Base-by-base conservation (phyloP, 2,113 vertebrate species). In the Axis porcinus region DNA sequence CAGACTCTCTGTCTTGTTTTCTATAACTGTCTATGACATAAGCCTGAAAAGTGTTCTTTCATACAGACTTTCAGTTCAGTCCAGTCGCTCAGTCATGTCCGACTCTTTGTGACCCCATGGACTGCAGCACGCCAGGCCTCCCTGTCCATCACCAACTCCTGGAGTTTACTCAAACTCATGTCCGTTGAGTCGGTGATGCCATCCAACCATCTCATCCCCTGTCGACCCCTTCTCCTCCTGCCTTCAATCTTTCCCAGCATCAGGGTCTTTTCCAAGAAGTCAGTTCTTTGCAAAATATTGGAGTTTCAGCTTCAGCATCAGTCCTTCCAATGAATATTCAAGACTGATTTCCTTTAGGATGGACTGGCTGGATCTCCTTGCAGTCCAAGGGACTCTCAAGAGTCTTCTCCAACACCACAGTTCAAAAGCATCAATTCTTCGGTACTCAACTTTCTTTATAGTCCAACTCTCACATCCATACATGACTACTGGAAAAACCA, bases 71-170 rank as follows among this genome's bases (percentile, higher is more conserved):
- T 14, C n/a, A 70, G 19, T 70, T 70, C 64, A 36, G 9, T 36
- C 36, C 17, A 36, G 67, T 36, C 0, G 0, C 19, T 70, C 10
- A 40, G n/a, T 70, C 4, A 0, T 36, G 67, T 70, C 67, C 0
- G 0, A 23, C n/a, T 36, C n/a, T 70, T 70, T 70, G n/a, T 0
- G 0, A 70, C 67, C 5, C 67, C 67, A 36, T 0, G 0, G 9
- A 23, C 19, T 36, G 67, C n/a, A 3, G 19, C 9, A 36, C 4
- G 9, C 64, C n/a, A 70, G 67, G 19, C 67, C 19, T 13, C 67
- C 67, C 67, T 40, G n/a, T 12, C 67, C 67, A 74, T 23, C n/a
- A 70, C n/a, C n/a, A 23, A 23, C 67, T 40, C 67, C 19, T 5
- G 0, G n/a, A 40, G n/a, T 70, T 40, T 23, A 70, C 19, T 12